Percentiles rank a stretch among this genome's conserved stretches.
Evolutionary conservation across 1,140 invertebrate species (phyloP).

Genomic region (Metopolophium dirhodum): DNA sequence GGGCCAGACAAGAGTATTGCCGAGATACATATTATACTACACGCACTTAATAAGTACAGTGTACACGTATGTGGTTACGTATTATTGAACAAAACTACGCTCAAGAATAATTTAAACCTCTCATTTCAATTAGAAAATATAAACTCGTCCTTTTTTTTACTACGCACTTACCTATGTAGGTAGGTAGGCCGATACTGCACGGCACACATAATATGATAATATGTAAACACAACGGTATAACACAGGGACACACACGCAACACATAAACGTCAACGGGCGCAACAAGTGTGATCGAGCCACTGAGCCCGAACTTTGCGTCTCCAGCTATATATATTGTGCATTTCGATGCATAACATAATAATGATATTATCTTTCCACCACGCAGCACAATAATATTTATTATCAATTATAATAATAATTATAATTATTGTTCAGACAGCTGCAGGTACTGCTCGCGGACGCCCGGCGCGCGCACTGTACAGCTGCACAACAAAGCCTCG

Average conservation of each 20-base stretch:
- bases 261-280: background rate
- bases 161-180: background rate
- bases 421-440: background rate
- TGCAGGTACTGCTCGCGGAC: no score
- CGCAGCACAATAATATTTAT: background rate
- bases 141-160: background rate
- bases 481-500: no score
- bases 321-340: background rate
- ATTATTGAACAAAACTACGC: background rate
- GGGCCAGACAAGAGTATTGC: background rate
- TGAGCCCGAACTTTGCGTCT: background rate
- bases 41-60: background rate
- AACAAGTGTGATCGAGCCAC: background rate
- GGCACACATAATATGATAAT: background rate
- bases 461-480: background rate
- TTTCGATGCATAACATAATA: background rate
- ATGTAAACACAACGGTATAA: background rate
- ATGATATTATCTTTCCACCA: background rate
- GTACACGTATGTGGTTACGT: background rate
- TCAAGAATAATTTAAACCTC: background rate
- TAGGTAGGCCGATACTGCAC: background rate
- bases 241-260: background rate
- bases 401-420: background rate
- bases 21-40: background rate
- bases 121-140: background rate